Evolutionary conservation across 1,140 invertebrate species (phyloP).

Genomic region (Neelides sp.): DNA sequence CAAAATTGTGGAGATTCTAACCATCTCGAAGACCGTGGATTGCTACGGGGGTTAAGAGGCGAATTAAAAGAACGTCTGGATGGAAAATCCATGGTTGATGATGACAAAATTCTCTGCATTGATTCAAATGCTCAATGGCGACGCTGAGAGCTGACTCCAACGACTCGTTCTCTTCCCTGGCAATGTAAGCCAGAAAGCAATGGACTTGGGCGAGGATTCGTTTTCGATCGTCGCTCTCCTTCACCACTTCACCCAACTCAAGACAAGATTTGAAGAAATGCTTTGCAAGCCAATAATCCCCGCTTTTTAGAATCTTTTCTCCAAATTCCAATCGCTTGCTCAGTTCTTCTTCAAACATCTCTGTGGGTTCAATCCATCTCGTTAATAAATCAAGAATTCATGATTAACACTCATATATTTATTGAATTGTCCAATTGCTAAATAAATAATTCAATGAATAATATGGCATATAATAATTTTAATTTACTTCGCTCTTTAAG

Average conservation of each 20-base stretch:
- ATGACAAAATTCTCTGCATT: conserved; percentile 5
- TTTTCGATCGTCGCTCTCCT: background rate
- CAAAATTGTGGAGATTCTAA: background rate
- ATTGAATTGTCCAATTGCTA: background rate
- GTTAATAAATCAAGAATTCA: background rate
- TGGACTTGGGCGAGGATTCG: conserved; percentile 13
- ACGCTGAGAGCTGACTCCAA: conserved; percentile 8
- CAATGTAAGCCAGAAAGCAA: conserved; percentile 15
- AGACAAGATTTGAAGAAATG: conserved; percentile 5
- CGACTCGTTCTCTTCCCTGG: conserved; percentile 7
- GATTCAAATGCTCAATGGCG: conserved; percentile 14
- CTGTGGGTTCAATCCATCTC: background rate
- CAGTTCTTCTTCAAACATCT: background rate
- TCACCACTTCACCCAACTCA: background rate
- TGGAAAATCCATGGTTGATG: conserved; percentile 16
- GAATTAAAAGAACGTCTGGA: conserved; percentile 12
- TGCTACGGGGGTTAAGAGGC: conserved; percentile 16
- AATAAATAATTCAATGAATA: background rate
- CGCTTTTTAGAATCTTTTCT: conserved; percentile 1
- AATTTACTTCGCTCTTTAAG: conserved; percentile 1
- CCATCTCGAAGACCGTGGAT: conserved; percentile 11
- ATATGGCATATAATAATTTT: background rate
- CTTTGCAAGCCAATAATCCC: conserved; percentile 9
- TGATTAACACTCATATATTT: background rate
- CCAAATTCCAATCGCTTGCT: background rate